These are phyloP conservation scores for Hemichromis elongatus DNA, from an alignment of 2,113 vertebrate species.

Conservation along the genomic window DNA sequence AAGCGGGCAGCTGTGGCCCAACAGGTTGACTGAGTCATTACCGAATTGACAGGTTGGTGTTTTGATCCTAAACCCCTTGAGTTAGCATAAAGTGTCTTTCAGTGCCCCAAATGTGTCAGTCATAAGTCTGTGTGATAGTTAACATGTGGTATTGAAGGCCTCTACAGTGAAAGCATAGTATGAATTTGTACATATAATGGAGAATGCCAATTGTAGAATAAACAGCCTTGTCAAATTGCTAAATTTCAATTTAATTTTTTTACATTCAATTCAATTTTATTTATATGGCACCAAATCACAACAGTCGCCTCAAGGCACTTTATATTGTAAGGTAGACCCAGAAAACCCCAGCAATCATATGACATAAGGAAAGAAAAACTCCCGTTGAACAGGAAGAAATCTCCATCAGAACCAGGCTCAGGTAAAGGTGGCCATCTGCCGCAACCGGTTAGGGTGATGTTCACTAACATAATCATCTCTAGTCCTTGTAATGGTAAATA, in stretches of 20 bases:
- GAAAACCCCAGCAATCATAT: background rate
- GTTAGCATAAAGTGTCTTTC: background rate
- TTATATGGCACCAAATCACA: too few relatives aligned
- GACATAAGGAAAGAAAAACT: background rate
- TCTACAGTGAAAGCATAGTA: background rate
- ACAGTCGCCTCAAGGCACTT: too few relatives aligned
- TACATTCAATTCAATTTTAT: too few relatives aligned
- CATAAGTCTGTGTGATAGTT: background rate
- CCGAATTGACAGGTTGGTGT: background rate
- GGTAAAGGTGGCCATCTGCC: background rate
- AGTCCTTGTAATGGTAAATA: background rate
- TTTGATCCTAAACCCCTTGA: background rate
- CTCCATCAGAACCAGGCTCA: background rate
- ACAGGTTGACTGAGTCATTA: background rate
- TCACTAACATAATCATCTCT: background rate
- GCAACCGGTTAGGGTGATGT: background rate
- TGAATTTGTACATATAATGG: fast-evolving
- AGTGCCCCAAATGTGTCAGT: background rate
- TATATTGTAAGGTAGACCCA: too few relatives aligned
- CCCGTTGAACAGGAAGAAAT: background rate
- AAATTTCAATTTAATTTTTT: too few relatives aligned
- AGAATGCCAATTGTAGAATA: background rate
- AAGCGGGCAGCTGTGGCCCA: background rate
- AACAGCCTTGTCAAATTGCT: background rate
- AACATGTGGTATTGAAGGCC: background rate